Evolutionary conservation across 1,140 invertebrate genomes (phyloP).

Genomic region (Globodera rostochiensis): DNA sequence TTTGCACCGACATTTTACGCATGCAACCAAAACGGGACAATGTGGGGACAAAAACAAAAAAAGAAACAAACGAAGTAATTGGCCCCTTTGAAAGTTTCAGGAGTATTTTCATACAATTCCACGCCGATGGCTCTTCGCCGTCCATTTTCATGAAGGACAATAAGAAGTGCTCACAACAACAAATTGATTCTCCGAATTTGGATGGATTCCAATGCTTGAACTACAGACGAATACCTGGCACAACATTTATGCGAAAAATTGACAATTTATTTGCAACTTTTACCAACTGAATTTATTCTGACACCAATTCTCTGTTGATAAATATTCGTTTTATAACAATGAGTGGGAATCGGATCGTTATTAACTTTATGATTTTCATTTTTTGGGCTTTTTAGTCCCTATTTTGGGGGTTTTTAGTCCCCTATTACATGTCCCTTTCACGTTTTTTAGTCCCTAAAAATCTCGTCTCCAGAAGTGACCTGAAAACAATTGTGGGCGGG

Average conservation of each 20-base stretch:
- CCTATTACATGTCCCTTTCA: too few relatives aligned
- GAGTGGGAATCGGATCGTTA: too few relatives aligned
- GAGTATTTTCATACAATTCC: conserved; percentile 51
- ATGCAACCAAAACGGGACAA: conserved; percentile 50
- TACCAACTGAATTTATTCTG: conserved; percentile 27
- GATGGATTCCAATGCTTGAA: conserved; percentile 42
- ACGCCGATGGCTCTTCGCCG: conserved; percentile 30
- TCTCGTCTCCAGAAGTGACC: too few relatives aligned
- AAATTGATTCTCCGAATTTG: conserved; percentile 12
- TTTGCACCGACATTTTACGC: conserved; percentile 53
- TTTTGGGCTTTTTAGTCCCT: too few relatives aligned
- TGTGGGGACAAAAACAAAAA: conserved; percentile 33
- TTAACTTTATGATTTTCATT: too few relatives aligned
- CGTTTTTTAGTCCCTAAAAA: too few relatives aligned
- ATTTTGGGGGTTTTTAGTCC: too few relatives aligned
- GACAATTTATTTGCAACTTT: conserved; percentile 48
- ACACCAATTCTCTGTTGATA: neutral
- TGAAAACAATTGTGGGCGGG: too few relatives aligned
- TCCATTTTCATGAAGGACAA: conserved; percentile 37
- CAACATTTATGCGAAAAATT: conserved; percentile 47
- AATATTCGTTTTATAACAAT: too few relatives aligned
- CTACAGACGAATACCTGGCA: conserved; percentile 41
- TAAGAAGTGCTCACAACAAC: neutral
- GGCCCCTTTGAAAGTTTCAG: conserved; percentile 30
- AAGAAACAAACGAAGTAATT: neutral